Percentiles rank a stretch among this genome's conserved stretches.
These are phyloP conservation scores for Fregata magnificens DNA, from an alignment of 2,113 vertebrate genomes.

Conservation along the genomic window DNA sequence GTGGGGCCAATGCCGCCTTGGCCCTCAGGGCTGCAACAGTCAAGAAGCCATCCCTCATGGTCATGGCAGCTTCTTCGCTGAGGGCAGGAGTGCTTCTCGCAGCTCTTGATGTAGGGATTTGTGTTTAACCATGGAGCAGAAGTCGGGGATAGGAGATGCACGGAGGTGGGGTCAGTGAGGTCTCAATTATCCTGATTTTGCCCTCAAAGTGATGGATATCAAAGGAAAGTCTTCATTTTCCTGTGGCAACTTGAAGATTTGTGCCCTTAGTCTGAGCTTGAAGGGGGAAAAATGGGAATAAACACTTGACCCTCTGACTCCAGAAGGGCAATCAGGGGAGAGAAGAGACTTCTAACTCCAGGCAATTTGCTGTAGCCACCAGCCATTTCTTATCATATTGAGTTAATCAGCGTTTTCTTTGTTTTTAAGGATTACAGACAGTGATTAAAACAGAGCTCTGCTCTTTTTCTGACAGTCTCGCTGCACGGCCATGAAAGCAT, in stretches of 20 bases:
- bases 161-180: neutral
- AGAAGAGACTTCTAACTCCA: neutral
- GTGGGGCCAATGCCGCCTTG: fast-evolving
- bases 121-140: neutral
- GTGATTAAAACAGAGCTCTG: neutral
- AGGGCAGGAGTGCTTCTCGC: neutral
- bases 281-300: neutral
- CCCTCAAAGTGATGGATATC: neutral
- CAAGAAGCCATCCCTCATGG: fast-evolving
- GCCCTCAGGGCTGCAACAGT: too few species aligned
- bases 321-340: neutral
- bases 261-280: neutral
- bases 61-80: fast-evolving
- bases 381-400: neutral
- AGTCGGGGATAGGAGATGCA: neutral
- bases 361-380: neutral
- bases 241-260: neutral
- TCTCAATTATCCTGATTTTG: neutral
- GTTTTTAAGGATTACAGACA: neutral
- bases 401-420: neutral
- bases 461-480: neutral
- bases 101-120: too few species aligned
- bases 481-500: neutral
- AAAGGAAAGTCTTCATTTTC: neutral
- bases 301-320: neutral